phyloP scores from a whole-genome alignment of 2,797 vertebrate species.

The Cryptoblepharus egeriae region DNA sequence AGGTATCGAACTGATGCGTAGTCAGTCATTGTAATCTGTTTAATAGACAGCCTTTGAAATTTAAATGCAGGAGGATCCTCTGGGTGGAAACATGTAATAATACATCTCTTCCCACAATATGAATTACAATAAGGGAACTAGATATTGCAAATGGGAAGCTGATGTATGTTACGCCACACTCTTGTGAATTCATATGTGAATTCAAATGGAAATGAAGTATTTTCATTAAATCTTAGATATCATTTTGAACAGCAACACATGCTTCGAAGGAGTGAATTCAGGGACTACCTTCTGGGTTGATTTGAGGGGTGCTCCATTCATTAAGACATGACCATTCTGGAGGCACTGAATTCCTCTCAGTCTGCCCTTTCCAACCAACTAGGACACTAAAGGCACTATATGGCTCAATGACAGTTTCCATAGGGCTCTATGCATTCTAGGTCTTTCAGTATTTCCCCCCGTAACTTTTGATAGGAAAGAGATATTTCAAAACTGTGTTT shows the following conservation, averaged over 20 bases:
- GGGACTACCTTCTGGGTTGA: too few species aligned
- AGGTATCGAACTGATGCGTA: fast-evolving
- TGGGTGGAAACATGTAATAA: conserved; percentile 24
- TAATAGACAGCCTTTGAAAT: background rate
- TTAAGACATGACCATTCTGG: too few species aligned
- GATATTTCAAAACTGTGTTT: too few species aligned
- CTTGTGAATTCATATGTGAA: conserved; percentile 9
- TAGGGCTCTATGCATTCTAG: too few species aligned
- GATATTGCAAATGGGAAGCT: background rate
- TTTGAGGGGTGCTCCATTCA: too few species aligned
- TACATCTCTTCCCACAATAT: background rate
- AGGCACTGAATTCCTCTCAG: too few species aligned
- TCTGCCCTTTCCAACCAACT: too few species aligned
- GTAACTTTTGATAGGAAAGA: too few species aligned
- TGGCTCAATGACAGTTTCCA: too few species aligned
- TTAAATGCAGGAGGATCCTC: conserved; percentile 10
- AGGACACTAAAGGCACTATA: too few species aligned
- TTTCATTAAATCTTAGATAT: conserved; percentile 43
- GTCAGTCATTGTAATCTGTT: fast-evolving
- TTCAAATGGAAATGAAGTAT: conserved; percentile 19
- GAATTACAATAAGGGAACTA: conserved; percentile 27
- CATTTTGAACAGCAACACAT: conserved; percentile 41
- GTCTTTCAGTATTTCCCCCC: too few species aligned
- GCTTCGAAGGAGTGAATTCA: conserved; percentile 9
- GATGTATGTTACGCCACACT: conserved; percentile 35